Evolutionary conservation across 2,888 invertebrate species (phyloP), one percentile per base, ranked within the genome.

Genomic region (Hecatera dysodea): DNA sequence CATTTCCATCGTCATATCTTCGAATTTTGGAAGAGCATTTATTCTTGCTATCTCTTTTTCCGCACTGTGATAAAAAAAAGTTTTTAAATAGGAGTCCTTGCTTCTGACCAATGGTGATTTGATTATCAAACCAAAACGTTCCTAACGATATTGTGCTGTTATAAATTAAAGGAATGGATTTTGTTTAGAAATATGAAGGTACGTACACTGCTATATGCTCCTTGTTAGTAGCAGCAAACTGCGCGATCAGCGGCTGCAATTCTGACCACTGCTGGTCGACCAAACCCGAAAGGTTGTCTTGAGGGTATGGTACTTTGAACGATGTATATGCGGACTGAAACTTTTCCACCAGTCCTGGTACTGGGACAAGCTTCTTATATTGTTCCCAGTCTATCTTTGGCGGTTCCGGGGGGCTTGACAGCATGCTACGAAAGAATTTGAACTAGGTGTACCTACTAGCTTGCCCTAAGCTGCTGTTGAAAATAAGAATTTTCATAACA

Each of bases 1-100:
- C 89, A 90, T 93, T 77, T 95, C 95, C 92, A 95, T 85, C 0
- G 95, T 95, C 85, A 94, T 93, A 0, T 92, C 91, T 39, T 94
- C 93, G 57, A 90, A 91, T 59, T 87, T 88, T 0, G 95, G 95
- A 33, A 95, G 82, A 22, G 92, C 87, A 27, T 89, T 89, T 12
- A 95, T 86, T 81, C 81, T 87, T 5, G 80, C 72, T 15, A 95
- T 72, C 78, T 94, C 92, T 68, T 91, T 89, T 7, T 85, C 79
- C 9, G 93, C 90, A 1, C 95, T 94, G 79, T 44, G 60, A 55
- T 52, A 67, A 8, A 44, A 42, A 17, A 48, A 67, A 11, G 7
- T 22, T 44, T 22, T 19, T 19, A 22, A 59, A 53, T 39, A 4
- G 2, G 19, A 24, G 29, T 17, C 0, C 5, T 24, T 46, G 27